Evolutionary conservation across 2,797 vertebrate genomes (phyloP), one percentile per base, ranked within the genome.

Genomic region (Notolepis coatsorum): DNA sequence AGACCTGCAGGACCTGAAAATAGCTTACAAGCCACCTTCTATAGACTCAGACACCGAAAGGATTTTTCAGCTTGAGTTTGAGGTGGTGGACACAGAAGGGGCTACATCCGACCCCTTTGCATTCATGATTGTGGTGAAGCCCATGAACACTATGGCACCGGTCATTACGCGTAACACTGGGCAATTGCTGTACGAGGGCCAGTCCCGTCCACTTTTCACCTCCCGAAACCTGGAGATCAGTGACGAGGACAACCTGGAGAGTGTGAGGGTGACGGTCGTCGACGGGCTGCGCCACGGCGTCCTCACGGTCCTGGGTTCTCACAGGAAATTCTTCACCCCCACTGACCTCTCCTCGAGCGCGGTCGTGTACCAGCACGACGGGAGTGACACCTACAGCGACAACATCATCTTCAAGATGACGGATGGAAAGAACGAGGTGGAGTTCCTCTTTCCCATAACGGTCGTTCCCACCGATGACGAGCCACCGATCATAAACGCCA

Each of bases 111-210:
- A 98, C 33, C 95, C 96, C 2, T 98, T 98, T 0, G 92, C 96
- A 30, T 99, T 99, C 0, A 95, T 97, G 91, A 95, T 99, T 1
- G 95, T 98, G 10, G 96, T 99, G 54, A 98, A 97, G 72, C 96
- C 96, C 2, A 97, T 97, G 96, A 97, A 98, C 80, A 93, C 95
- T 0, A 67, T 99, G 66, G 97, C 96, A 0, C 97, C 97, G 0
- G 92, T 97, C 3, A 95, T 98, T 59, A 96, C 94, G 0, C 91
- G 92, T 3, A 99, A 99, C 87, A 95, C 94, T 0, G 97, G 97
- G 0, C 97, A 98, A 7, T 87, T 98, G 54, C 92, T 99, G n/a
- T 99, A 96, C 0, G 97, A 99, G 73, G 97, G 97, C 0, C 96
- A 99, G 73, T 97, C 96, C 0, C 89, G 96, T 23, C 93, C 96